Conservation (phyloP, 1,140 invertebrate genomes). For the Drosophila sp. region DNA sequence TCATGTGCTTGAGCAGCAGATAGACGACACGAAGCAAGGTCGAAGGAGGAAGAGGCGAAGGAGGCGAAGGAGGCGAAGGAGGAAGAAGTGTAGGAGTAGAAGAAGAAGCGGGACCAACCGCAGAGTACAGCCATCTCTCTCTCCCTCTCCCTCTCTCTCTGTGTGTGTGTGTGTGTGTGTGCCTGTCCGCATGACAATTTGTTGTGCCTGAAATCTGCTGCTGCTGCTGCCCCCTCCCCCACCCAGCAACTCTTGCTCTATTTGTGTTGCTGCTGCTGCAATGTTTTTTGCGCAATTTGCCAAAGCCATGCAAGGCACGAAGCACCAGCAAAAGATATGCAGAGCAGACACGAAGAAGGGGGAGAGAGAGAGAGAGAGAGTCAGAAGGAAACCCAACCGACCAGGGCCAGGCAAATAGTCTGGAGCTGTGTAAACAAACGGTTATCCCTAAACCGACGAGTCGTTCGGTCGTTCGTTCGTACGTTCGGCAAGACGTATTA, state of each 20-base stretch:
- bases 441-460: constrained; percentile 63
- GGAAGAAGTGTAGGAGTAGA: constrained; percentile 11
- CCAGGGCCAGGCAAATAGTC: constrained; percentile 48
- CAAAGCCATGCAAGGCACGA: constrained; percentile 74
- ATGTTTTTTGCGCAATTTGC: constrained; percentile 80
- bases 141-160: constrained; percentile 14
- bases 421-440: constrained; percentile 72
- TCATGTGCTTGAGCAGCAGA: constrained; percentile 74
- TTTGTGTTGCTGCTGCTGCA: constrained; percentile 55
- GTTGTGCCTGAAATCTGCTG: constrained; percentile 77
- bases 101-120: constrained; percentile 60
- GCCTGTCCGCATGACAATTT: constrained; percentile 80
- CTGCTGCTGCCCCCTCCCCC: constrained; percentile 14
- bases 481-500: constrained; percentile 69
- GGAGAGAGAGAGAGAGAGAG: constrained; percentile 11
- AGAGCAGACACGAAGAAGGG: constrained; percentile 36
- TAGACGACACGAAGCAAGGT: constrained; percentile 1
- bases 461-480: background rate
- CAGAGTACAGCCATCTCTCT: constrained; percentile 46
- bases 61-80: background rate
- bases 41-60: background rate
- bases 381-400: constrained; percentile 47
- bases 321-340: constrained; percentile 56
- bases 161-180: constrained; percentile 50
- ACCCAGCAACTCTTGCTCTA: constrained; percentile 11